phyloP scores from a whole-genome alignment of 2,113 vertebrate species.

The Percopsis transmontana region DNA sequence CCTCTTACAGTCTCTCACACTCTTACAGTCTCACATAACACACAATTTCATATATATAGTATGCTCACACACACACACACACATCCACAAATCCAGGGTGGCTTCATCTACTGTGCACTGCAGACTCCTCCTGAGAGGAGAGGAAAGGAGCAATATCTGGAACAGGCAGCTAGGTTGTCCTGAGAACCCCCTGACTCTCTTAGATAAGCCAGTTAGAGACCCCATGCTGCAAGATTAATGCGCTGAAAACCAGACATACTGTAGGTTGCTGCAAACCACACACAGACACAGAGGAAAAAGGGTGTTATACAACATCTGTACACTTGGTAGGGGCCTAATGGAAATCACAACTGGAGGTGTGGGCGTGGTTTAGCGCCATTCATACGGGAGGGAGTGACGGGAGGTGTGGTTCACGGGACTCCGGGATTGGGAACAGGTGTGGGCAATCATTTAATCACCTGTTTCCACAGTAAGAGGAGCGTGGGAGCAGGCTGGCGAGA shows the following conservation, averaged over 20 bases:
- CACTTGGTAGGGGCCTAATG: constrained; percentile 13
- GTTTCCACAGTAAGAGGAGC: too few relatives aligned
- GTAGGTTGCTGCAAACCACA: not conserved
- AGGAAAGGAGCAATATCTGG: constrained; percentile 2
- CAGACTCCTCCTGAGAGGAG: constrained; percentile 2
- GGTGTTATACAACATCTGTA: too few relatives aligned
- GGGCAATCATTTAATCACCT: too few relatives aligned
- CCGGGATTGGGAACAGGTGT: too few relatives aligned
- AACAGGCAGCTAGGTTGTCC: constrained; percentile 26
- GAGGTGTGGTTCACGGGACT: too few relatives aligned
- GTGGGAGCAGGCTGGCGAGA: too few relatives aligned
- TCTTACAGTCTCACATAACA: not conserved
- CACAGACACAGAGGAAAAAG: not conserved
- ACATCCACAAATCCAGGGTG: not conserved
- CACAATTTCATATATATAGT: constrained; percentile 1
- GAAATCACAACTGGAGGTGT: constrained; percentile 19
- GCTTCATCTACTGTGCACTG: constrained; percentile 7
- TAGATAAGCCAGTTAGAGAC: constrained; percentile 43
- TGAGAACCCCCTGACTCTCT: constrained; percentile 30
- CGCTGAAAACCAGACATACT: constrained; percentile 28
- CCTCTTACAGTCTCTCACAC: constrained; percentile 5
- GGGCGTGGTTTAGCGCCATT: too few relatives aligned
- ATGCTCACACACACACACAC: not conserved
- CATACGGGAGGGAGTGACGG: too few relatives aligned
- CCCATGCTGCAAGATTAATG: not conserved